Percentiles rank a stretch among this genome's conserved stretches.
Evolutionary conservation across 1,140 invertebrate genomes (phyloP).

Genomic region (Heliconius eleuchia): DNA sequence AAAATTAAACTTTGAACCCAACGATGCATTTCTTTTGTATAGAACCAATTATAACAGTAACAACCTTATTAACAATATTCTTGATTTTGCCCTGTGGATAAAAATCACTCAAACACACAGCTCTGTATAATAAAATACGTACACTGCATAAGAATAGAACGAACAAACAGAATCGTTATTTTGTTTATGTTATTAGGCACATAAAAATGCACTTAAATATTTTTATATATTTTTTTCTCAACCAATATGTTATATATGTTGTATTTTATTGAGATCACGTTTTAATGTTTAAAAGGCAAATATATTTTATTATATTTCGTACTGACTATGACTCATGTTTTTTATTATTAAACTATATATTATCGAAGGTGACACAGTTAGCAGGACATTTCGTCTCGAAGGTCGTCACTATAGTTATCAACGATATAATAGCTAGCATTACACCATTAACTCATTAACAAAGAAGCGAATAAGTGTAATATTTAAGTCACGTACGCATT

Average conservation of each 20-base stretch:
- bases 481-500: slow-evolving; percentile 3
- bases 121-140: no score
- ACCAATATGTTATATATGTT: background rate
- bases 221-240: background rate
- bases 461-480: background rate
- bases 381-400: background rate
- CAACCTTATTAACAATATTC: no score
- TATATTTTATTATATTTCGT: background rate
- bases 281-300: background rate
- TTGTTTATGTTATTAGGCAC: no score
- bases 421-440: background rate
- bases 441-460: background rate
- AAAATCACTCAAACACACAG: no score
- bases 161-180: no score
- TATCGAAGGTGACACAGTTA: background rate
- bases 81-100: no score
- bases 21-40: no score
- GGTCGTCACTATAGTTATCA: background rate
- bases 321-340: background rate
- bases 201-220: background rate
- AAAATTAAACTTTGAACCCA: no score
- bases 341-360: background rate
- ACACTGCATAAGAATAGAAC: no score
- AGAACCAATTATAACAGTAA: no score
- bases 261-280: slow-evolving; percentile 1